These are phyloP conservation scores for Bradysia coprophila DNA, from an alignment of 1,140 invertebrate species.

Conservation along the genomic window DNA sequence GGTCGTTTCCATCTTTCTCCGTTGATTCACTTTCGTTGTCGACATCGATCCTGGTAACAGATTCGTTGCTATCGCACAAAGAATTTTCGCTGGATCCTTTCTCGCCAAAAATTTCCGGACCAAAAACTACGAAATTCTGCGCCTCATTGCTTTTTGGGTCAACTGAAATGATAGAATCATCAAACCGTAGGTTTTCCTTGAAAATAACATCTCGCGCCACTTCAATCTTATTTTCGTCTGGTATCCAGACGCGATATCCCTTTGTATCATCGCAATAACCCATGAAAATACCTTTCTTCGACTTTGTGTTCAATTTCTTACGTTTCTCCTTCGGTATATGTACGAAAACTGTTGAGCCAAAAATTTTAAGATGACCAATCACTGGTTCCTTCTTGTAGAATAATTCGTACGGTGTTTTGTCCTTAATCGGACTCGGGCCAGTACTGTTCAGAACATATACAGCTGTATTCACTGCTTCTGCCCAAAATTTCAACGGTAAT, in stretches of 20 bases:
- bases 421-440: conserved; percentile 7
- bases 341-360: conserved; percentile 10
- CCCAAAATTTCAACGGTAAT: no score
- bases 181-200: neutral
- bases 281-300: conserved; percentile 8
- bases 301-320: no score
- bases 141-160: neutral
- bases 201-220: neutral
- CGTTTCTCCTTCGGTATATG: no score
- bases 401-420: conserved; percentile 13
- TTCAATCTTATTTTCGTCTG: neutral
- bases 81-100: neutral
- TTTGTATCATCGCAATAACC: conserved; percentile 7
- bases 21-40: neutral
- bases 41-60: neutral
- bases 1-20: neutral
- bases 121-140: no score
- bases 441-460: no score
- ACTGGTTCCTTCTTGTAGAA: conserved; percentile 13
- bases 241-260: no score
- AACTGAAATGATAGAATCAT: neutral
- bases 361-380: conserved; percentile 10
- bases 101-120: neutral
- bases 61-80: neutral
- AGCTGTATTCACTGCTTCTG: no score